A percentile compares a stretch with the other conserved stretches of the same genome.
Conservation (phyloP, 2,888 invertebrate genomes). For the Drosophila siamana region DNA sequence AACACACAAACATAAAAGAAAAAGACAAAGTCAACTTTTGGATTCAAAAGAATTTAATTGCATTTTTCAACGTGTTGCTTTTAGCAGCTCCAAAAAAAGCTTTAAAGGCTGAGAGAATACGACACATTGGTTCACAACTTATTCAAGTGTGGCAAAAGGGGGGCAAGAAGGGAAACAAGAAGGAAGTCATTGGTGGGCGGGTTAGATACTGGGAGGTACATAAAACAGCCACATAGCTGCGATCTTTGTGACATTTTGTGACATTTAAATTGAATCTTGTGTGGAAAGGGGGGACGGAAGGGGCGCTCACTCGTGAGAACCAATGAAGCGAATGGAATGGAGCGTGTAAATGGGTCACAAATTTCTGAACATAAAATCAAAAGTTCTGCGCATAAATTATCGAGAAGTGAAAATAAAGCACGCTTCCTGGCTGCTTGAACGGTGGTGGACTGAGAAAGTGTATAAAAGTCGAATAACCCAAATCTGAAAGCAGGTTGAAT, state of each 20-base stretch:
- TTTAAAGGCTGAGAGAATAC: too few relatives aligned
- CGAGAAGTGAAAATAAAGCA: background rate
- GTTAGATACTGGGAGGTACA: slow-evolving; percentile 8
- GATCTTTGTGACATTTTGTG: slow-evolving; percentile 61
- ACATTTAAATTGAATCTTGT: slow-evolving; percentile 55
- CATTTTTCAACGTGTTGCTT: slow-evolving; percentile 51
- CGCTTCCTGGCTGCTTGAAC: slow-evolving; percentile 1
- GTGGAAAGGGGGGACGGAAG: background rate
- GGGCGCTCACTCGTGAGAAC: slow-evolving; percentile 37
- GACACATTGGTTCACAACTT: slow-evolving; percentile 46
- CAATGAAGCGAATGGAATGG: slow-evolving; percentile 16
- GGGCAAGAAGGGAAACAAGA: background rate
- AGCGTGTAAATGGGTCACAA: slow-evolving; percentile 48
- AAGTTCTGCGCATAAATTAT: slow-evolving; percentile 56
- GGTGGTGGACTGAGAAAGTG: slow-evolving; percentile 49
- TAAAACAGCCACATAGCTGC: slow-evolving; percentile 38
- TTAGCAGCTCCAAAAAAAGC: slow-evolving; percentile 39
- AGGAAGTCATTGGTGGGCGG: slow-evolving; percentile 9
- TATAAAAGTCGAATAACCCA: slow-evolving; percentile 54
- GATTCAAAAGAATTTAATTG: slow-evolving; percentile 49
- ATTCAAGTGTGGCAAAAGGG: slow-evolving; percentile 12
- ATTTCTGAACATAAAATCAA: slow-evolving; percentile 39
- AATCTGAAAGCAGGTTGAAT: slow-evolving; percentile 31
- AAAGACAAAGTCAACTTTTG: slow-evolving; percentile 12
- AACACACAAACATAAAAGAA: background rate